Conservation (phyloP, 53 echinoderm and acorn worm genomes). For the Patiria pectinifera region DNA sequence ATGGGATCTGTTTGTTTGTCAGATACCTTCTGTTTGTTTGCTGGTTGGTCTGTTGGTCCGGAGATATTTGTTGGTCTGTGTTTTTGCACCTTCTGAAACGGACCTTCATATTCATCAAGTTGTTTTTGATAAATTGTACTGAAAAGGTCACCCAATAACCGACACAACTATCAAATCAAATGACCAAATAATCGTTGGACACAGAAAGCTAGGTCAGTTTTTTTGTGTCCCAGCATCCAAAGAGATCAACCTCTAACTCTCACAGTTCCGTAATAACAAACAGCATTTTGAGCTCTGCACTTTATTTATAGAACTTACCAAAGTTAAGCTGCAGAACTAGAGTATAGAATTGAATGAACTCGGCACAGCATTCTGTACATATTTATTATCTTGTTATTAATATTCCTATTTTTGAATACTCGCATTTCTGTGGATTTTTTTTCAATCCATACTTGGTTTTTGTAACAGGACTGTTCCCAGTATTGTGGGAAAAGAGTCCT, state of each 20-base stretch:
- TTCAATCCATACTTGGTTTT: not conserved
- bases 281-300: conserved; percentile 43
- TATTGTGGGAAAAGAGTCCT: not conserved
- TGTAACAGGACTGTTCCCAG: not conserved
- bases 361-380: conserved; percentile 51
- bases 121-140: too few species aligned
- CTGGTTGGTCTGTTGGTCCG: not conserved
- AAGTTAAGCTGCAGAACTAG: conserved; percentile 60
- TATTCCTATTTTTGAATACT: conserved; percentile 22
- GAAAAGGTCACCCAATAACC: too few species aligned
- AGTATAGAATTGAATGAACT: conserved; percentile 14
- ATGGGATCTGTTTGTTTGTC: not conserved
- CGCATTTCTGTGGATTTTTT: not conserved
- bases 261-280: not conserved
- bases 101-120: too few species aligned
- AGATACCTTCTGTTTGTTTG: conserved; percentile 4
- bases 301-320: conserved; percentile 57
- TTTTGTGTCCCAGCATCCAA: not conserved
- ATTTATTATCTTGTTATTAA: conserved; percentile 21
- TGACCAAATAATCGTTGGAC: too few species aligned
- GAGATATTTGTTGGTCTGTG: not conserved
- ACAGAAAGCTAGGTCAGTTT: too few species aligned
- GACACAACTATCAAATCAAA: too few species aligned
- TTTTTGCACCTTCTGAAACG: not conserved
- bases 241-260: not conserved